Conservation (phyloP, 2,113 vertebrate species). For the Neodon shergylaensis region DNA sequence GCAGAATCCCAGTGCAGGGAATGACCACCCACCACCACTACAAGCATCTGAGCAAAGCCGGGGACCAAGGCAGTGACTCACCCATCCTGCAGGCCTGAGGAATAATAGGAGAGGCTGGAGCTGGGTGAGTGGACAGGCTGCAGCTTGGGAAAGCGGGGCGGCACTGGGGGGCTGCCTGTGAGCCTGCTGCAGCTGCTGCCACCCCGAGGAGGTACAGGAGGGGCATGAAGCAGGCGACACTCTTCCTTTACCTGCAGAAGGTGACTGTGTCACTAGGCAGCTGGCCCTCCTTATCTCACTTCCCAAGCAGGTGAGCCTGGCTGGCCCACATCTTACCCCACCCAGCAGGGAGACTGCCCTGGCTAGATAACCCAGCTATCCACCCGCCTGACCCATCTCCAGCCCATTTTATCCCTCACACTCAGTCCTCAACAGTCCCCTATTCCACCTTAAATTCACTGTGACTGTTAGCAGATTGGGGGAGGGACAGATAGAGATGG, state of each 20-base stretch:
- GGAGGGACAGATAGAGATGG: background rate
- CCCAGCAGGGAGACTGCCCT: background rate
- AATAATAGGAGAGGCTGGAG: slow-evolving; percentile 96
- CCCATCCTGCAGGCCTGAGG: slow-evolving; percentile 94
- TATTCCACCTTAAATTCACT: background rate
- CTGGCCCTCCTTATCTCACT: background rate
- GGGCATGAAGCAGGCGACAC: slow-evolving; percentile 95
- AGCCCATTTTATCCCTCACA: background rate
- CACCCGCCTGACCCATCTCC: background rate
- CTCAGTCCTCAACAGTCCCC: background rate
- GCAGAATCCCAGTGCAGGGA: background rate
- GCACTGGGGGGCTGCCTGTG: slow-evolving; percentile 89
- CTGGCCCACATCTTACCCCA: background rate
- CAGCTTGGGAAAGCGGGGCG: slow-evolving; percentile 90
- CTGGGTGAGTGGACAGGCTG: slow-evolving; percentile 86
- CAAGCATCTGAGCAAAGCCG: fast-evolving
- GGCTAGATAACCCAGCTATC: background rate
- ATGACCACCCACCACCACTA: background rate
- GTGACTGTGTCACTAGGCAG: background rate
- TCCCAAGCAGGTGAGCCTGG: background rate
- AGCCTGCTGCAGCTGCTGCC: slow-evolving; percentile 79
- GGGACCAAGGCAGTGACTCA: slow-evolving; percentile 78
- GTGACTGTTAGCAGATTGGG: background rate
- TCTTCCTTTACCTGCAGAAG: slow-evolving; percentile 95
- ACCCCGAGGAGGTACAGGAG: slow-evolving; percentile 94